A percentile compares a stretch with the other conserved stretches of the same genome.
These are phyloP conservation scores for Tenthredo amoena DNA, from an alignment of 2,888 invertebrate genomes.

Conservation along the genomic window DNA sequence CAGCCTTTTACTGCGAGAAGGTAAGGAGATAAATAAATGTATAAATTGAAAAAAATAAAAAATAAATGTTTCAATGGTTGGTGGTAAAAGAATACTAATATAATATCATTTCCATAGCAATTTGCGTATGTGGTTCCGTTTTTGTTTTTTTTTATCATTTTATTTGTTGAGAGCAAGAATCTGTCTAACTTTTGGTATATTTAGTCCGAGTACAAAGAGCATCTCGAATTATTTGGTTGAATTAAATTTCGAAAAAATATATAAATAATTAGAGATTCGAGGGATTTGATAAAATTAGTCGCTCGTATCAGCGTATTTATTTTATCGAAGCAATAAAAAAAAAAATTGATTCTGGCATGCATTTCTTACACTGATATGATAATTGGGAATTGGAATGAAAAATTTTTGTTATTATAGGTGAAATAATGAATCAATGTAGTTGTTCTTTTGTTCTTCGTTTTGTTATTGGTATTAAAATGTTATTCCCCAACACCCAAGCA, in stretches of 20 bases:
- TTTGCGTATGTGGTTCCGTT: not conserved
- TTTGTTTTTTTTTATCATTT: not conserved
- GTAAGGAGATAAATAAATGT: constrained; percentile 63
- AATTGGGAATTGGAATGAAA: not conserved
- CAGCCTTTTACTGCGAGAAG: constrained; percentile 74
- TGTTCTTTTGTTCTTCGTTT: not conserved
- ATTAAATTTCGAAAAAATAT: not conserved
- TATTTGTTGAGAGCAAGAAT: not conserved
- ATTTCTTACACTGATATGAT: not conserved
- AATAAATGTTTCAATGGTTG: not conserved
- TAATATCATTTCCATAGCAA: not conserved
- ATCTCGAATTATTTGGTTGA: not conserved
- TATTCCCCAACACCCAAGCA: constrained; percentile 1
- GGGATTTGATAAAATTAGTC: not conserved
- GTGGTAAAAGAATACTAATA: not conserved
- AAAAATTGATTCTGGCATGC: constrained; percentile 2
- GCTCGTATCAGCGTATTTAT: not conserved
- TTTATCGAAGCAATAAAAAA: not conserved
- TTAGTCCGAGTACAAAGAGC: not conserved
- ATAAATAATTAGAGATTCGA: not conserved
- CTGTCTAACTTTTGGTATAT: not conserved
- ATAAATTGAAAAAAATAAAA: not conserved
- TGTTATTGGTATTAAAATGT: not conserved
- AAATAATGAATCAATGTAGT: not conserved
- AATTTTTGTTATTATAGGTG: not conserved